Evolutionary conservation across 64 coral and sea anemone genomes (phyloP).

Genomic region (Orbicella faveolata): DNA sequence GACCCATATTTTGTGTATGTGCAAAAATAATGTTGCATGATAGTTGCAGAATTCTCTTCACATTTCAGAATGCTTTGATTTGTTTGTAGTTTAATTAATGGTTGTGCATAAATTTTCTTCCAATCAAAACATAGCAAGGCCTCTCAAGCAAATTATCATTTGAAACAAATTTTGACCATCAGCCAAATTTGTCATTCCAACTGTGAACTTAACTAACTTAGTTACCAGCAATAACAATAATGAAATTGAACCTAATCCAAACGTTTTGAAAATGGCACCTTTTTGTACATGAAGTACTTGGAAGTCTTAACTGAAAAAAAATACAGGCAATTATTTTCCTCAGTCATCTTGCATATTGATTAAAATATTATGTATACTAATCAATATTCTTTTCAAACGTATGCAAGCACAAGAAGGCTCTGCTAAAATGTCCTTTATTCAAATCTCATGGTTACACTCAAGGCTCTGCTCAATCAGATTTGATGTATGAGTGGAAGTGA

Average conservation of each 20-base stretch:
- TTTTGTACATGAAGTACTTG: too few relatives aligned
- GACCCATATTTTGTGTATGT: too few relatives aligned
- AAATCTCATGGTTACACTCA: conserved; percentile 9
- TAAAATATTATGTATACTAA: background rate
- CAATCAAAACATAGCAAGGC: background rate
- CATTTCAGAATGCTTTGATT: too few relatives aligned
- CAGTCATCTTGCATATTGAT: too few relatives aligned
- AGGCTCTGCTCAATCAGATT: background rate
- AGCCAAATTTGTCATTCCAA: background rate
- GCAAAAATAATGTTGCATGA: too few relatives aligned
- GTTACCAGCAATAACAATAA: background rate
- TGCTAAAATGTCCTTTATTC: conserved; percentile 26
- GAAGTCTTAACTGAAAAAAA: too few relatives aligned
- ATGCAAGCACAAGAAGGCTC: background rate
- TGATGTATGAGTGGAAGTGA: background rate
- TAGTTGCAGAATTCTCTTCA: too few relatives aligned
- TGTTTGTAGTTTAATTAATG: too few relatives aligned
- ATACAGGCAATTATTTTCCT: too few relatives aligned
- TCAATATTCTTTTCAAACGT: background rate
- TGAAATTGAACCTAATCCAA: too few relatives aligned
- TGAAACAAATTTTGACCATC: background rate
- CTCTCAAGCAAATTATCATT: background rate
- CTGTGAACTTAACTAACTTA: background rate
- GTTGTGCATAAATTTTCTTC: background rate
- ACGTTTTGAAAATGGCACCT: too few relatives aligned